These are phyloP conservation scores for Podarcis lilfordi DNA, from an alignment of 2,797 vertebrate species.

Conservation along the genomic window DNA sequence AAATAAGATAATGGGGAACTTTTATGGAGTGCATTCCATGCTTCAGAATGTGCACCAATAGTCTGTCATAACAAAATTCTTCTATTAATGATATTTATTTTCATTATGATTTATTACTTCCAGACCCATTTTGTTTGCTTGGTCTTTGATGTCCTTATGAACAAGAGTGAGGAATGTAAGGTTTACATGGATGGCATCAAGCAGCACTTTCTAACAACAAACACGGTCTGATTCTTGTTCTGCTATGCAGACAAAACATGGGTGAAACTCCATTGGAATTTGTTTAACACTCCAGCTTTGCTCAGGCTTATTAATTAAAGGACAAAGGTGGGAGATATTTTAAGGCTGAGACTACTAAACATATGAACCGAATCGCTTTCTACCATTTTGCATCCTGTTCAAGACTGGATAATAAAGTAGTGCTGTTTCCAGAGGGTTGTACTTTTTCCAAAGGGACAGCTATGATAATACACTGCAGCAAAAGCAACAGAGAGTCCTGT, in stretches of 20 bases:
- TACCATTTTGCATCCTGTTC: not conserved
- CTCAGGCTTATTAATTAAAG: not conserved
- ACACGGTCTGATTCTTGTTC: not conserved
- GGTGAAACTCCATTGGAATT: fast-evolving
- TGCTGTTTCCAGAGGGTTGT: not conserved
- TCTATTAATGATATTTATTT: constrained; percentile 37
- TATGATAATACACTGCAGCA: not conserved
- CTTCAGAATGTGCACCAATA: not conserved
- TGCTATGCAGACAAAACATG: not conserved
- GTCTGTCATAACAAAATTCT: constrained; percentile 34
- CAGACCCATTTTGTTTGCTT: not conserved
- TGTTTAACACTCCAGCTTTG: not conserved
- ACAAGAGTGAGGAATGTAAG: not conserved
- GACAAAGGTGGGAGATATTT: not conserved
- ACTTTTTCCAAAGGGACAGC: not conserved
- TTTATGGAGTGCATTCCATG: constrained; percentile 4
- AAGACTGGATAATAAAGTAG: not conserved
- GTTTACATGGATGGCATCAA: not conserved
- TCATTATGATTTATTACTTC: constrained; percentile 35
- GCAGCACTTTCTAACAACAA: not conserved
- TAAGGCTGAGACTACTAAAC: not conserved
- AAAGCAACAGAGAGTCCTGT: not conserved
- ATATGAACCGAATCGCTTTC: not conserved
- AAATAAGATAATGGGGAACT: constrained; percentile 29
- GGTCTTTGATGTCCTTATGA: constrained; percentile 2